Percentiles rank a stretch among this genome's conserved stretches.
phyloP scores from a whole-genome alignment of 2,888 invertebrate genomes.

The Cryptocephalus moraei region DNA sequence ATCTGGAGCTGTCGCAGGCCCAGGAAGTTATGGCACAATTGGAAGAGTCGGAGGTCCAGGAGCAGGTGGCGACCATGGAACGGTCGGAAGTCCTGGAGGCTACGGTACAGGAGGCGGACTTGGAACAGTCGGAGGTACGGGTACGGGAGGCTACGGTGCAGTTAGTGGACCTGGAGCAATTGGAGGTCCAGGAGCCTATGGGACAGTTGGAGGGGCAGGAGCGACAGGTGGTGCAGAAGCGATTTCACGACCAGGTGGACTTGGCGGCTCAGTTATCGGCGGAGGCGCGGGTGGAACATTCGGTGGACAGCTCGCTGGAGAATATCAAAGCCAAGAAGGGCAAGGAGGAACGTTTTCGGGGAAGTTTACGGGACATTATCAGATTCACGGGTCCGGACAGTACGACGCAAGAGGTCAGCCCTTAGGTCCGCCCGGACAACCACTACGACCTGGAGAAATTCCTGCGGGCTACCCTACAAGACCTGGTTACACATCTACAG shows the following conservation, averaged over 20 bases:
- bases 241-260: conserved; percentile 8
- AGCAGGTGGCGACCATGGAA: conserved; percentile 1
- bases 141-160: conserved; percentile 5
- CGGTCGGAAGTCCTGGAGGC: conserved; percentile 7
- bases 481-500: not conserved
- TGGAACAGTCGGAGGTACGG: conserved; percentile 1
- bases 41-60: not conserved
- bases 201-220: conserved; percentile 4
- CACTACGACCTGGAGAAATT: conserved; percentile 1
- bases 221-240: conserved; percentile 6
- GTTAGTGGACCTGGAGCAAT: conserved; percentile 9
- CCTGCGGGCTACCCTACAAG: not conserved
- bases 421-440: conserved; percentile 3
- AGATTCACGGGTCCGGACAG: conserved; percentile 13
- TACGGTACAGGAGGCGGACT: not conserved
- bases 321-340: conserved; percentile 17
- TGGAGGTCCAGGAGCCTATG: not conserved
- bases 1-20: not conserved
- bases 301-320: conserved; percentile 20
- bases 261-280: not conserved
- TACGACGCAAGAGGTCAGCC: conserved; percentile 13
- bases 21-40: not conserved
- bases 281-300: conserved; percentile 6
- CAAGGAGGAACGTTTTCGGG: conserved; percentile 24
- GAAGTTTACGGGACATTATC: conserved; percentile 10